Base-by-base conservation (phyloP, 1,140 invertebrate genomes). In the Plodia interpunctella region DNA sequence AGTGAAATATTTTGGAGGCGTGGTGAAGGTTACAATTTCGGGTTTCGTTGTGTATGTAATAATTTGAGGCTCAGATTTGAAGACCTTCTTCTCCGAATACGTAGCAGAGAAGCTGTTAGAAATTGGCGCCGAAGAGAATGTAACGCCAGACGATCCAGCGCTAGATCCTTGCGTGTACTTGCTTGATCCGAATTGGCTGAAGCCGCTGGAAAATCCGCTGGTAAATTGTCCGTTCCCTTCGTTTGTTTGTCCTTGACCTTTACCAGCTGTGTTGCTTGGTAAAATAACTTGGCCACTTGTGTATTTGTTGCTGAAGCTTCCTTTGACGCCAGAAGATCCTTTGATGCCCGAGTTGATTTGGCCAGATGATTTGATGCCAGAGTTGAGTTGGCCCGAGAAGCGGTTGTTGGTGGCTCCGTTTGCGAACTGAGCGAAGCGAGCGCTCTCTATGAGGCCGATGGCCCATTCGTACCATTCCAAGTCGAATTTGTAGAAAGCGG, bases 401-500 rank as follows among this genome's bases (percentile, higher is more conserved):
- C 59, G n/a, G 59, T 63, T n/a, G n/a, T n/a, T 69, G 10, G 78
- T 55, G 17, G 68, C 65, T 6, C 66, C 61, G 28, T 53, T 72
- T 17, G 61, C 70, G 58, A 62, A 85, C 56, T 83, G 70, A 0
- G 78, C 68, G 71, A 82, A 89, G 2, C 80, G 62, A 0, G 76
- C 77, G 56, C 81, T 87, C 55, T 88, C 83, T 30, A 78, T 75
- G 5, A 88, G 60, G 6, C 84, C 87, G 54, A 90, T 82, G 3
- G 83, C 79, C 78, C 84, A 90, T 71, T 88, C 74, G 75, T 90
- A 90, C 90, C 90, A 90, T 68, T 86, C 81, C 0, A 87, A 50
- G 63, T 90, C 88, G 75, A 90, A 90, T 62, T 85, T 89, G 76
- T 86, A 90, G 82, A 90, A 90, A 0, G 73, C 80, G 2, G 86